Conservation (phyloP, 1,140 invertebrate species). For the Drosophila bocki region DNA sequence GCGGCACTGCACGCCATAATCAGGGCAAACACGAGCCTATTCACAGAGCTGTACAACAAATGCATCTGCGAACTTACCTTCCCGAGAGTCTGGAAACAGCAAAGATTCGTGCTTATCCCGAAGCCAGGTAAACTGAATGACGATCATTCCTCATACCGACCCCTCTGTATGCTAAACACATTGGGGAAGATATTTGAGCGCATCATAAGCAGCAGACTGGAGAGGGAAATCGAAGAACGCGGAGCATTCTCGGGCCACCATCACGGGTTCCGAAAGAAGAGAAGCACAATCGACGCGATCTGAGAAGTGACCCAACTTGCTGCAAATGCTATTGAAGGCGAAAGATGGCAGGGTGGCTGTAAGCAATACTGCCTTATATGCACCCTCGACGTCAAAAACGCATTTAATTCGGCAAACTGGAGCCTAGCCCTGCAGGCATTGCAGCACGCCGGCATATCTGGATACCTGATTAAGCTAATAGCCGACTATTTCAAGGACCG, state of each 20-base stretch:
- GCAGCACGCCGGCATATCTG: neutral
- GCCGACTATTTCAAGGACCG: neutral
- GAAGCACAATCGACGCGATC: no score
- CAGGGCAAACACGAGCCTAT: neutral
- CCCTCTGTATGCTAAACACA: no score
- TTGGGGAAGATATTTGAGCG: no score
- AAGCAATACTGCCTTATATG: no score
- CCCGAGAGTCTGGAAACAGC: neutral
- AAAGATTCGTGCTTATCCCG: neutral
- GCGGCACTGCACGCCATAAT: neutral
- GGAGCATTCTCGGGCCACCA: no score
- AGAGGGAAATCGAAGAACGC: no score
- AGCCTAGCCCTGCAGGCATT: neutral
- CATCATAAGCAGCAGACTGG: no score
- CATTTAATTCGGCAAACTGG: neutral
- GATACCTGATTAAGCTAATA: neutral
- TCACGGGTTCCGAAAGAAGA: no score
- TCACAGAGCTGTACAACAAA: neutral
- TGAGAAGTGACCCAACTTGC: no score
- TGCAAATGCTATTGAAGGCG: no score
- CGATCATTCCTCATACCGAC: neutral
- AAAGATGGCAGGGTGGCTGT: no score
- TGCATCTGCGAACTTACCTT: neutral
- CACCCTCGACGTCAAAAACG: neutral
- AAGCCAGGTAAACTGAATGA: neutral